phyloP scores from a whole-genome alignment of 2,797 vertebrate species.

The Myiotriccus ornatus region DNA sequence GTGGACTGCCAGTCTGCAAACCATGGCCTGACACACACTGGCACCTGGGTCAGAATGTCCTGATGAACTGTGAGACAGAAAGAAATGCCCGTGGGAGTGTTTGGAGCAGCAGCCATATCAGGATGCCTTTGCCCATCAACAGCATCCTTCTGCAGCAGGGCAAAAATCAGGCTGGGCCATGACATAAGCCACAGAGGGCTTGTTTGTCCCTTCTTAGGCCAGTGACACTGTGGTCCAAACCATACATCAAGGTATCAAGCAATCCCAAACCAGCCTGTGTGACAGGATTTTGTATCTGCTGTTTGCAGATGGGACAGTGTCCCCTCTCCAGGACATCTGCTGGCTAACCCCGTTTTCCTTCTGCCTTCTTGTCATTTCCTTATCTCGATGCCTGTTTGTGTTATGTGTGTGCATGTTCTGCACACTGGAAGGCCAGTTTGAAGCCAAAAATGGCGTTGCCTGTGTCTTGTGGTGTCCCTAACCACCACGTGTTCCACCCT shows the following conservation, averaged over 20 bases:
- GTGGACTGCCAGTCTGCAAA: background rate
- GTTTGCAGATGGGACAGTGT: background rate
- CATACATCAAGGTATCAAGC: background rate
- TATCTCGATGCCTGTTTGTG: background rate
- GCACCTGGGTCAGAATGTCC: background rate
- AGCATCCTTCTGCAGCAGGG: background rate
- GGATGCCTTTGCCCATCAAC: background rate
- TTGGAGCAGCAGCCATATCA: background rate
- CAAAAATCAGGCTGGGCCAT: background rate
- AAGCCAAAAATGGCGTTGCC: conserved; percentile 23
- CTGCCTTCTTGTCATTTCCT: conserved; percentile 1
- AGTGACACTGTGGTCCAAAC: background rate
- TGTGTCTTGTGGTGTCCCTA: background rate
- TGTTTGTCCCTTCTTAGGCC: background rate
- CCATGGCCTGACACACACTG: background rate
- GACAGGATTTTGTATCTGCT: background rate
- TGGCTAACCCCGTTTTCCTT: background rate
- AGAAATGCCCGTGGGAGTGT: fast-evolving
- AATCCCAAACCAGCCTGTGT: background rate
- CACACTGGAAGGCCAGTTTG: background rate
- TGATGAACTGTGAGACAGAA: background rate
- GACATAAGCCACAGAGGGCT: background rate
- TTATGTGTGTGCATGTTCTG: background rate
- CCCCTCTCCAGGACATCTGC: background rate
- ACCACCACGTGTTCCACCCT: conserved; percentile 34